phyloP scores from a whole-genome alignment of 2,113 vertebrate genomes.

The Artemisiospiza belli region DNA sequence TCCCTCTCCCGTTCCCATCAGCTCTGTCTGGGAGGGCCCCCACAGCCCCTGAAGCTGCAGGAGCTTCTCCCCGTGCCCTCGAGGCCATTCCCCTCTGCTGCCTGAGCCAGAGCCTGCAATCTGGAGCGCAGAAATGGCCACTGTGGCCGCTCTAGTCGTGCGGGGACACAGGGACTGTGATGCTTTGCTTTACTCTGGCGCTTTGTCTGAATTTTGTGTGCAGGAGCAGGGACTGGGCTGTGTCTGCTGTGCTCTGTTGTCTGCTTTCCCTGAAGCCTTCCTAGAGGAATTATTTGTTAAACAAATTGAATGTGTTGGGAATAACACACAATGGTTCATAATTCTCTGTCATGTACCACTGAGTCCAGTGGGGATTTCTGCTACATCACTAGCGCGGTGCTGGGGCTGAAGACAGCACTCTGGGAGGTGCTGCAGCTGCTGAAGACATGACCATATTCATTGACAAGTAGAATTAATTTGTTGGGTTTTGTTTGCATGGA shows the following conservation, averaged over 20 bases:
- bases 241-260: not conserved
- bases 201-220: not conserved
- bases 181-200: not conserved
- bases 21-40: not conserved
- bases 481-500: conserved; percentile 1
- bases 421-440: not conserved
- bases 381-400: not conserved
- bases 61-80: not conserved
- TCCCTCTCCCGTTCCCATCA: not conserved
- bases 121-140: not conserved
- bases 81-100: not conserved
- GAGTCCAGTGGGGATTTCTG: not conserved
- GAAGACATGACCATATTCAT: not conserved
- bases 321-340: not conserved
- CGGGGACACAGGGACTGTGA: no score
- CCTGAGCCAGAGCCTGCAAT: not conserved
- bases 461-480: conserved; percentile 26
- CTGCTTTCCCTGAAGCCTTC: not conserved
- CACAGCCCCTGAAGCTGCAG: not conserved
- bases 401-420: not conserved
- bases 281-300: not conserved
- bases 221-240: not conserved
- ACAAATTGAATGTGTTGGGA: not conserved
- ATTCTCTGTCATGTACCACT: not conserved
- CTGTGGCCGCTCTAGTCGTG: rapidly evolving